Base-by-base conservation (phyloP, 2,797 vertebrate genomes). In the Karalla daura region DNA sequence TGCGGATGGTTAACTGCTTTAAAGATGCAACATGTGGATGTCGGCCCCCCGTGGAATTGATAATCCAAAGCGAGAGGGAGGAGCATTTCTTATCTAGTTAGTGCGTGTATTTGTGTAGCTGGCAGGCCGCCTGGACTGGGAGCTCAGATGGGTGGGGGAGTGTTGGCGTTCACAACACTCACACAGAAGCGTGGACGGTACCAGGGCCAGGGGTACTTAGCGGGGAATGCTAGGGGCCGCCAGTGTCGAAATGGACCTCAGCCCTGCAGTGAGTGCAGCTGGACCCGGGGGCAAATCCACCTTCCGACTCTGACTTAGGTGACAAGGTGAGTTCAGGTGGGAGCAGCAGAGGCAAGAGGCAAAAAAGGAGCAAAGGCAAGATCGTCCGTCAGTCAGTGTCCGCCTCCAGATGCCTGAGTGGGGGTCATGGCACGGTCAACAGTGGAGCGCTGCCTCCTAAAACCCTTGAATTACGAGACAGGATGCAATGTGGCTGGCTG, bases 1-100 rank as follows among this genome's bases (percentile, higher is more conserved):
- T 54, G 12, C 37, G 13, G 5, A 36, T 55, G 2, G 32, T 20
- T 60, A 28, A 60, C 56, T 53, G 30, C 47, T 60, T 71, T 65
- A 45, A 50, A 54, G 15, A 20, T 21, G 40, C 20, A 21, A 2
- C 13, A 7, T 21, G 10, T 43, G 13, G 23, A 20, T 21, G 14
- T 7, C 14, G 12, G 40, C 11, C 40, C 12, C 20, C 40, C 10
- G 20, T 21, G 10, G 1, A 41, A 41, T 33, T 13, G 5, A 30
- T 30, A 30, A 11, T 36, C 10, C 39, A 41, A 12, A 40, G 7
- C 18, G 12, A 37, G 2, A 2, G 39, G 12, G 10, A 10, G 39
- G 8, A 12, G 17, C n/a, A 41, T 20, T 4, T 41, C 39, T 21
- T 43, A 43, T 4, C 20, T 12, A 6, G 18, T 20, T 41, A 20